Evolutionary conservation across 2,888 invertebrate genomes (phyloP).

Genomic region (Arenicola marina): DNA sequence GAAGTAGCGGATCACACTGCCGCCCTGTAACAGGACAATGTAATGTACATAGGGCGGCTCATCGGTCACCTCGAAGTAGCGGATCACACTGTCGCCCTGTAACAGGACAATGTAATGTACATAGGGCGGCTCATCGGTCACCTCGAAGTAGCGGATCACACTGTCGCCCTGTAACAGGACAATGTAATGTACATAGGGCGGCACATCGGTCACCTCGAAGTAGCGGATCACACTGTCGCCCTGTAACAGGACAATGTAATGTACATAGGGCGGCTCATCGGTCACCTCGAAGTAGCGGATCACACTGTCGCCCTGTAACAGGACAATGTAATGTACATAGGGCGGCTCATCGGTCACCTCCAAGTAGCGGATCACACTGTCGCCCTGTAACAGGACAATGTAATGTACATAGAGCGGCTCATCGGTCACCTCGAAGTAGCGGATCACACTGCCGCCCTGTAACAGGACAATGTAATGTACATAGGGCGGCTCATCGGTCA

Average conservation of each 20-base stretch:
- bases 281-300: slow-evolving; percentile 94
- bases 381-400: slow-evolving; percentile 73
- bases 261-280: slow-evolving; percentile 85
- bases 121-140: slow-evolving; percentile 87
- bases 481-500: slow-evolving; percentile 87
- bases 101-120: slow-evolving; percentile 75
- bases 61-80: slow-evolving; percentile 92
- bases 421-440: slow-evolving; percentile 92
- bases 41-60: slow-evolving; percentile 90
- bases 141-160: slow-evolving; percentile 92
- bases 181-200: slow-evolving; percentile 90
- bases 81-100: slow-evolving; percentile 90
- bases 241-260: slow-evolving; percentile 72
- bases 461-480: slow-evolving; percentile 75
- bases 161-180: slow-evolving; percentile 78
- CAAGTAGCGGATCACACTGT: slow-evolving; percentile 92
- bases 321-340: slow-evolving; percentile 81
- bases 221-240: slow-evolving; percentile 95
- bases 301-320: slow-evolving; percentile 83
- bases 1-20: slow-evolving; percentile 92
- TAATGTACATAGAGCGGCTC: slow-evolving; percentile 90
- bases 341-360: slow-evolving; percentile 90
- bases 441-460: slow-evolving; percentile 90
- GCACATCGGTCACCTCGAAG: slow-evolving; percentile 89
- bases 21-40: slow-evolving; percentile 73